Conservation (phyloP, 2,888 invertebrate species). For the Dynastes grantii region DNA sequence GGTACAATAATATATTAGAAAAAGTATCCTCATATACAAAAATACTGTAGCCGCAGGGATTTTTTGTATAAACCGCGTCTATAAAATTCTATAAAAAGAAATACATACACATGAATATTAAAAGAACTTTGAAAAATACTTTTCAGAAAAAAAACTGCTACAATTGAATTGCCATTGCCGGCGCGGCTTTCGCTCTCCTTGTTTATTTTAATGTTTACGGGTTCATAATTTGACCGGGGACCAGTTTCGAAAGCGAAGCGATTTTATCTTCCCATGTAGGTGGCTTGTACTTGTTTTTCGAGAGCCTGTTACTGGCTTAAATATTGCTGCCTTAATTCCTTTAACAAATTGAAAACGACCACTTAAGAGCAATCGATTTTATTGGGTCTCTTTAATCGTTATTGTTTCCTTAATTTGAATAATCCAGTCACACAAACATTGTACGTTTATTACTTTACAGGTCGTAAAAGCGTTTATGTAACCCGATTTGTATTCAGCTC, state of each 20-base stretch:
- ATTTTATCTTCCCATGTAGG: conserved; percentile 66
- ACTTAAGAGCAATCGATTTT: conserved; percentile 55
- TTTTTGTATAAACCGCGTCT: no score
- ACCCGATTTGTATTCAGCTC: no score
- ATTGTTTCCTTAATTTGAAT: conserved; percentile 41
- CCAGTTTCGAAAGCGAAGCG: conserved; percentile 61
- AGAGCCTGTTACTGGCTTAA: conserved; percentile 63
- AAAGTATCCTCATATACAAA: no score
- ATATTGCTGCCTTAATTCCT: conserved; percentile 63
- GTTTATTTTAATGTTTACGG: conserved; percentile 67
- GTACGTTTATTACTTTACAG: conserved; percentile 13
- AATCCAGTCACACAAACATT: conserved; percentile 28
- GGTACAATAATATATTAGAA: no score
- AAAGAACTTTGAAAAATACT: not conserved
- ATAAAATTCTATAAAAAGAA: no score
- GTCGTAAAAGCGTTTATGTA: conserved; percentile 11
- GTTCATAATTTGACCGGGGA: conserved; percentile 65
- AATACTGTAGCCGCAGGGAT: no score
- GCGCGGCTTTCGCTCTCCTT: conserved; percentile 53
- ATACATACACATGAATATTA: no score
- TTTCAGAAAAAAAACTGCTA: not conserved
- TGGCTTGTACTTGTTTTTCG: conserved; percentile 66
- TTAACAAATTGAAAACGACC: conserved; percentile 66
- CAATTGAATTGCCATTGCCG: conserved; percentile 8
- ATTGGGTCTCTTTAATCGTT: conserved; percentile 37